Percentiles rank a stretch among this genome's conserved stretches.
These are phyloP conservation scores for Bergia puertoricense DNA, from an alignment of 92 coral and sea anemone species.

Conservation along the genomic window DNA sequence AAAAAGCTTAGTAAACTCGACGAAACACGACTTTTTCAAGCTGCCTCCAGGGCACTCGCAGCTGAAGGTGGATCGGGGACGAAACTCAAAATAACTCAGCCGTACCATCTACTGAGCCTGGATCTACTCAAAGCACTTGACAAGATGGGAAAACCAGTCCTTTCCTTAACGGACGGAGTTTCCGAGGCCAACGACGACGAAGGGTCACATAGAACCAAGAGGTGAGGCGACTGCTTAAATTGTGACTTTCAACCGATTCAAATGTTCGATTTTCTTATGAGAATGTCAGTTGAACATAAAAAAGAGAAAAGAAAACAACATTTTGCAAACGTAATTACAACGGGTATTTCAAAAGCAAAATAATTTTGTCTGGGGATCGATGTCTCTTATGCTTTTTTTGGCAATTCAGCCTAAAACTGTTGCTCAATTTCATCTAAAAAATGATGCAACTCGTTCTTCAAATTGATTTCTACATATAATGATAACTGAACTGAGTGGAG, in stretches of 20 bases:
- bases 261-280: neutral
- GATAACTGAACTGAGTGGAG: too few species aligned
- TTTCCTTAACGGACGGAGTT: neutral
- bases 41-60: slow-evolving; percentile 1
- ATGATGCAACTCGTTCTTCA: too few species aligned
- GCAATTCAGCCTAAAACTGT: too few species aligned
- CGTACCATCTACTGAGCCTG: slow-evolving; percentile 1
- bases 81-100: neutral
- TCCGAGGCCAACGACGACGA: neutral
- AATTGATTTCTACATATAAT: too few species aligned
- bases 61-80: neutral
- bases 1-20: neutral
- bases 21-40: neutral
- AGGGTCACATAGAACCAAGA: neutral
- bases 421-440: too few species aligned
- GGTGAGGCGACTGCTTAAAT: neutral
- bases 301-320: too few species aligned
- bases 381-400: neutral
- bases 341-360: too few species aligned
- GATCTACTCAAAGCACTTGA: neutral
- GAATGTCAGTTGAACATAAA: too few species aligned
- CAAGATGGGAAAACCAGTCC: slow-evolving; percentile 1
- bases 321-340: too few species aligned
- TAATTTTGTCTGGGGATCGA: too few species aligned
- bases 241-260: neutral